Percentiles rank a stretch among this genome's conserved stretches.
Evolutionary conservation across 2,113 vertebrate species (phyloP).

Genomic region (Melospiza melodia): DNA sequence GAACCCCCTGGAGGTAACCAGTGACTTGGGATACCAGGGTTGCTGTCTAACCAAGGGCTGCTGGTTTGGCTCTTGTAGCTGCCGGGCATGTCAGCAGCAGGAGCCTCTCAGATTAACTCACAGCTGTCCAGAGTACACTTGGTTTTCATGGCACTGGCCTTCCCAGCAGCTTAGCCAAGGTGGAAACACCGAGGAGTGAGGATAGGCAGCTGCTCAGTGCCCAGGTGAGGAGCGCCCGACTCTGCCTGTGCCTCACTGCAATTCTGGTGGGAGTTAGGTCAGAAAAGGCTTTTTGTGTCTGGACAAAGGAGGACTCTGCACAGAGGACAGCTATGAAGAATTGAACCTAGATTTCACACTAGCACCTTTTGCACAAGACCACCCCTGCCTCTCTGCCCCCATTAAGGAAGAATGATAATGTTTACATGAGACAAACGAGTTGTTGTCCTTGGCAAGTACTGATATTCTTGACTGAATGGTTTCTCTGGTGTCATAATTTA

Average conservation of each 20-base stretch:
- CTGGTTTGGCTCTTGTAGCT: not conserved
- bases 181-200: not conserved
- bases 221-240: not conserved
- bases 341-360: not conserved
- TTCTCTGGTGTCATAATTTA: conserved; percentile 1
- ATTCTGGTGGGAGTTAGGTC: not conserved
- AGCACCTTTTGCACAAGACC: not conserved
- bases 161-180: not conserved
- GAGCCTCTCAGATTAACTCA: not conserved
- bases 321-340: not conserved
- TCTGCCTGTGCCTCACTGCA: not conserved
- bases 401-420: not conserved
- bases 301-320: not conserved
- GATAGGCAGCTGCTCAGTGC: not conserved
- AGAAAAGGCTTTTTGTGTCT: not conserved
- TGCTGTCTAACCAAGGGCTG: not conserved
- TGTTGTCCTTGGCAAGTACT: not conserved
- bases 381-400: not conserved
- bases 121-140: not conserved
- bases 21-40: not conserved
- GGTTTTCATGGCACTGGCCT: not conserved
- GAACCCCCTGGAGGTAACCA: not conserved
- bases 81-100: not conserved
- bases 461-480: not conserved
- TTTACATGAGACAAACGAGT: not conserved